Conservation (phyloP, 2,113 vertebrate genomes). For the Hiodon alosoides region DNA sequence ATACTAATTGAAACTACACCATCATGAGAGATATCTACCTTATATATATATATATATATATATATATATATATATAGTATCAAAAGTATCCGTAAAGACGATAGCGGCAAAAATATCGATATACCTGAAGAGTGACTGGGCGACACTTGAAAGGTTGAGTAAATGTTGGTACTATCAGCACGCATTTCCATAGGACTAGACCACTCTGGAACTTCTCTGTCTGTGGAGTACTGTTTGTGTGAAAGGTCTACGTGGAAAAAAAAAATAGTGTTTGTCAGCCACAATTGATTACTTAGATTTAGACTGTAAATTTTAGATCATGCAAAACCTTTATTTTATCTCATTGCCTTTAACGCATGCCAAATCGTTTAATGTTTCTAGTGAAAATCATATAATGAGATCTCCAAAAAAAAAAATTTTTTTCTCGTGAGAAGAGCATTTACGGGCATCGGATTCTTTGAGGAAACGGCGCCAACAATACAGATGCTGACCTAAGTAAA, state of each 20-base stretch:
- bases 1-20: background rate
- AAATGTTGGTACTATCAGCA: conserved; percentile 20
- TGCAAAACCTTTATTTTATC: no score
- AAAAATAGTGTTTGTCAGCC: background rate
- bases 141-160: conserved; percentile 55
- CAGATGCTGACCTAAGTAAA: no score
- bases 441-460: no score
- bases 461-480: no score
- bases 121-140: conserved; percentile 52
- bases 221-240: background rate
- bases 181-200: conserved; percentile 38
- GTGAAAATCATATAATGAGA: no score
- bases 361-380: no score
- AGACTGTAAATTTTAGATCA: no score
- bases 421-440: no score
- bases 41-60: no score
- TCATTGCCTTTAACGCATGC: no score
- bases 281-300: no score
- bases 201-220: conserved; percentile 40
- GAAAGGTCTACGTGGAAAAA: conserved; percentile 28
- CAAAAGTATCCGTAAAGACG: background rate
- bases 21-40: background rate
- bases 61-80: background rate
- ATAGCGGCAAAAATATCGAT: background rate
- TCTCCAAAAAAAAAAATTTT: no score